phyloP scores from a whole-genome alignment of 2,113 vertebrate genomes.

The mouse (Mus musculus) region DNA sequence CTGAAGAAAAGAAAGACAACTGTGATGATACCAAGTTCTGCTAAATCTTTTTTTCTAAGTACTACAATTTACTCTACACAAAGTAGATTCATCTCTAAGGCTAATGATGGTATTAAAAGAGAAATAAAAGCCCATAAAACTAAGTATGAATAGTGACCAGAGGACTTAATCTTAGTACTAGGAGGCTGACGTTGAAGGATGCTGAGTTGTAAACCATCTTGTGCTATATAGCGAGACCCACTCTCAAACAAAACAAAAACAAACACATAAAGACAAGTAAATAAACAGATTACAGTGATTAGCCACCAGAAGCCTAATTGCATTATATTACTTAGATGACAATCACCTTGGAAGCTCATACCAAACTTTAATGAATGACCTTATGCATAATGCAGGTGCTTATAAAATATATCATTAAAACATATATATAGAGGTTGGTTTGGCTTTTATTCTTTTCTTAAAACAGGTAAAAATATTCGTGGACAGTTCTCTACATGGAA shows the following conservation, averaged over 20 bases:
- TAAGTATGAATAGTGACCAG: not conserved
- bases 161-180: not conserved
- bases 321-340: slow-evolving; percentile 5
- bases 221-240: not conserved
- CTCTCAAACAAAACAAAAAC: not conserved
- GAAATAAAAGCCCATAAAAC: not conserved
- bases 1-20: not conserved
- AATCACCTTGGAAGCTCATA: not conserved
- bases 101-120: not conserved
- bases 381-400: not conserved
- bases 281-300: not conserved
- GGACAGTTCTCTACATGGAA: not conserved
- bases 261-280: not conserved
- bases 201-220: not conserved
- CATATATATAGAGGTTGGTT: not conserved
- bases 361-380: not conserved
- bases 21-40: not conserved
- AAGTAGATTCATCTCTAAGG: not conserved
- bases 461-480: not conserved
- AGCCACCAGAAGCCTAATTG: not conserved
- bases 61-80: not conserved
- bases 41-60: not conserved
- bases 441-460: not conserved
- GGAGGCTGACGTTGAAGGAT: not conserved
- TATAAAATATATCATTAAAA: not conserved